Base-by-base conservation (phyloP, 2,113 vertebrate species). In the Brachionichthys hirsutus region DNA sequence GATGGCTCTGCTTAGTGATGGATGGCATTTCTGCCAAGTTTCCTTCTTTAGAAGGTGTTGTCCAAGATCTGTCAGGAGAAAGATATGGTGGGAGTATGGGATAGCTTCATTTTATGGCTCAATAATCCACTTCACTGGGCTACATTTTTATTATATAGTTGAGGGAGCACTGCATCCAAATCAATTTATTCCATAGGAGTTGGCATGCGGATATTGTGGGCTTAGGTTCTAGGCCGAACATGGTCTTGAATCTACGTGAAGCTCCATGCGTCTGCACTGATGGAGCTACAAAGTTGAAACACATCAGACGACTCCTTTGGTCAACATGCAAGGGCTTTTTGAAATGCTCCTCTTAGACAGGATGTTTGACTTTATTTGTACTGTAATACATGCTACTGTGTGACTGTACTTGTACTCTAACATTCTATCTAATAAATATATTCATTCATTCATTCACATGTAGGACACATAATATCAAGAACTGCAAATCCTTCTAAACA, bases 1-100 rank as follows among this genome's bases (percentile, higher is more conserved):
- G 70, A 84, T 78, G 82, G 75, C 54, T 82, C 69, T 80, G 77
- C 86, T 85, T 82, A 79, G 52, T 67, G 71, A 78, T 42, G 70
- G 66, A 67, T 71, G 81, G 38, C 67, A 67, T 55, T 55, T 51
- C 65, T 75, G 67, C 52, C 78, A 67, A 64, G 70, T 79, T 70
- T 19, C 17, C 61, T 30, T 30, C 56, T 64, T 74, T 60, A 54
- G 35, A 74, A 75, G 51, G 67, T 60, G 59, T 15, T 22, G 54
- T 63, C 62, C 69, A 58, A 24, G 63, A 62, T 70, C 68, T 71
- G 75, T 82, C 75, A 78, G 61, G 43, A 41, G 54, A 64, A n/a
- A 78, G 66, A 80, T 78, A 78, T 62, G 57, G 67, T 24, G 43
- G 62, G 64, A 68, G 78, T 70, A 53, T 44, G 61, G 41, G 42